Conservation (phyloP, 2,888 invertebrate species). For the Chloroclystis v-ata region DNA sequence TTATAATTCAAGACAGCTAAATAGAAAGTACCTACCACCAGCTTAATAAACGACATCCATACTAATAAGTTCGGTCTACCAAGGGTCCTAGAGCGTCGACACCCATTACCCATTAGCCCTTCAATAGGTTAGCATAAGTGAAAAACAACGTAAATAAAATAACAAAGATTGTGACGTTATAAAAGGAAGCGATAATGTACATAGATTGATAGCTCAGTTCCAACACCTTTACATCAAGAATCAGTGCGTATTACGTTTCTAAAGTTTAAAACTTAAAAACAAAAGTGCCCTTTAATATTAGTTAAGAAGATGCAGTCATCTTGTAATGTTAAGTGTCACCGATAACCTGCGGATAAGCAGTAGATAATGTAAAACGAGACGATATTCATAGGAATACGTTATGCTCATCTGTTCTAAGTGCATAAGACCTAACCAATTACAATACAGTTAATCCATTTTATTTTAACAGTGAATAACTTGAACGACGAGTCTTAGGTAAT, state of each 20-base stretch:
- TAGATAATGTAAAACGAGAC: slow-evolving; percentile 33
- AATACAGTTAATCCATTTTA: no score
- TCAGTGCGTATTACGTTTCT: slow-evolving; percentile 34
- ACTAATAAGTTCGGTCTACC: slow-evolving; percentile 30
- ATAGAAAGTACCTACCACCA: slow-evolving; percentile 28
- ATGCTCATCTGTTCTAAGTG: slow-evolving; percentile 37
- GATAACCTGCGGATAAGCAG: slow-evolving; percentile 58
- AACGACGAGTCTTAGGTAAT: slow-evolving; percentile 35
- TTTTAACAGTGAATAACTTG: slow-evolving; percentile 27
- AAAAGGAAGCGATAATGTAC: not conserved
- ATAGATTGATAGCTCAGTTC: slow-evolving; percentile 23
- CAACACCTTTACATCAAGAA: slow-evolving; percentile 24
- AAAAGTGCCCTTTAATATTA: slow-evolving; percentile 44
- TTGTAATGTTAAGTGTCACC: slow-evolving; percentile 27
- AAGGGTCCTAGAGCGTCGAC: not conserved
- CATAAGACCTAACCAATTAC: no score
- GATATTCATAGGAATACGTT: slow-evolving; percentile 36
- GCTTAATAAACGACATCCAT: slow-evolving; percentile 35
- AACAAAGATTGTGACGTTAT: not conserved
- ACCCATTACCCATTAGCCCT: slow-evolving; percentile 40
- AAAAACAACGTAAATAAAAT: no score
- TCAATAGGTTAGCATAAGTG: slow-evolving; percentile 28
- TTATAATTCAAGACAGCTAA: slow-evolving; percentile 32
- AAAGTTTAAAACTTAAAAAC: no score
- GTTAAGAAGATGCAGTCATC: slow-evolving; percentile 39